These are phyloP conservation scores for Astreopora myriophthalma DNA, from an alignment of 64 coral and sea anemone species.

Conservation along the genomic window DNA sequence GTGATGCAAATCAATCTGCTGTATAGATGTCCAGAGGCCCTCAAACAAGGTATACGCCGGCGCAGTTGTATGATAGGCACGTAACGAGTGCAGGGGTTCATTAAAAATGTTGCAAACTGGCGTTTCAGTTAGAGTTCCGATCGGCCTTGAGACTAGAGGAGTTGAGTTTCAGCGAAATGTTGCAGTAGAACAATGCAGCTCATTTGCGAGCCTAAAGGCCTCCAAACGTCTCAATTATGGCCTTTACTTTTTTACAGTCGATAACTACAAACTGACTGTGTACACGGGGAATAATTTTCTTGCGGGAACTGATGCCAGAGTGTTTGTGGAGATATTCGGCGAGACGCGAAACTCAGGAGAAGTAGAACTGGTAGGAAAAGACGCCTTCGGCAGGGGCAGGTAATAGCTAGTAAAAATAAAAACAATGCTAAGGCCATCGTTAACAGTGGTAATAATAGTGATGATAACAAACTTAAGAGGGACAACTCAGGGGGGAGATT, in stretches of 20 bases:
- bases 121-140: too few relatives aligned
- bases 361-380: conserved; percentile 51
- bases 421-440: too few relatives aligned
- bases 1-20: conserved; percentile 81
- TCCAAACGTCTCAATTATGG: neutral
- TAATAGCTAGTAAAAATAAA: too few relatives aligned
- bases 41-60: conserved; percentile 49
- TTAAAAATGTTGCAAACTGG: neutral
- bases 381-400: conserved; percentile 51
- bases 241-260: conserved; percentile 29
- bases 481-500: too few relatives aligned
- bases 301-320: conserved; percentile 69
- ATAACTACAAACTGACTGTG: conserved; percentile 61
- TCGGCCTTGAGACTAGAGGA: too few relatives aligned
- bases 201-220: too few relatives aligned
- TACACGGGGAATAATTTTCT: conserved; percentile 56
- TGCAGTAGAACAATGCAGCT: too few relatives aligned
- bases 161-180: too few relatives aligned
- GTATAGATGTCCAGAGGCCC: conserved; percentile 77
- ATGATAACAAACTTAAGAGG: too few relatives aligned
- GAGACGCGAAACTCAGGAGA: conserved; percentile 66
- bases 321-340: conserved; percentile 78
- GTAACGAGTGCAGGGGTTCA: neutral
- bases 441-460: too few relatives aligned
- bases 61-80: neutral